These are phyloP conservation scores for Mongoloraphidia duomilia DNA, from an alignment of 2,888 invertebrate genomes.

Conservation along the genomic window DNA sequence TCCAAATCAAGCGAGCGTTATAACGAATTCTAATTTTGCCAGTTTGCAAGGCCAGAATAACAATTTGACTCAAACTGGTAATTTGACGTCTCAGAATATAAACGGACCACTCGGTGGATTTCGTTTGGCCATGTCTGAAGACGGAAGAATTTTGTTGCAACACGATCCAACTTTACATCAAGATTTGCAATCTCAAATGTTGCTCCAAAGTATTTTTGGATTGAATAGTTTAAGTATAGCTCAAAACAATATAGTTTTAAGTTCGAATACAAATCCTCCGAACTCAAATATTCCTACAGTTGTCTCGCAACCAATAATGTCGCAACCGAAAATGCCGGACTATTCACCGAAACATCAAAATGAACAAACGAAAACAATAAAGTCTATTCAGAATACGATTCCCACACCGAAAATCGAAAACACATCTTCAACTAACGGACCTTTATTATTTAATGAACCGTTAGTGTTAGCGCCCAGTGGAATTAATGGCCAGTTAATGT, in stretches of 20 bases:
- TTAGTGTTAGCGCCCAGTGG: constrained; percentile 3
- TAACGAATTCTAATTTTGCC: no score
- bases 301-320: constrained; percentile 26
- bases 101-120: constrained; percentile 33
- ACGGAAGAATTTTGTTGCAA: constrained; percentile 48
- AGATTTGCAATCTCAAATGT: constrained; percentile 31
- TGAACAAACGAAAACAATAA: constrained; percentile 6
- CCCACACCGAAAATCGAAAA: constrained; percentile 2
- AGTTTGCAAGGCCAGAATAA: background rate
- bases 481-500: constrained; percentile 5
- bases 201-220: constrained; percentile 29
- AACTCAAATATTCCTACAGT: no score
- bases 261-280: no score
- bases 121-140: constrained; percentile 50
- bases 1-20: no score
- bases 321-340: constrained; percentile 26
- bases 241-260: no score
- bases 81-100: background rate
- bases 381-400: constrained; percentile 6
- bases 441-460: constrained; percentile 3
- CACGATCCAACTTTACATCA: constrained; percentile 45
- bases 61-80: constrained; percentile 1
- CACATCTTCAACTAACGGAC: constrained; percentile 1
- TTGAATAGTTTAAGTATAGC: constrained; percentile 18
- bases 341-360: constrained; percentile 14